Evolutionary conservation across 2,113 vertebrate genomes (phyloP), one percentile per base, ranked within the genome.

Genomic region (Urocynchramus pylzowi): DNA sequence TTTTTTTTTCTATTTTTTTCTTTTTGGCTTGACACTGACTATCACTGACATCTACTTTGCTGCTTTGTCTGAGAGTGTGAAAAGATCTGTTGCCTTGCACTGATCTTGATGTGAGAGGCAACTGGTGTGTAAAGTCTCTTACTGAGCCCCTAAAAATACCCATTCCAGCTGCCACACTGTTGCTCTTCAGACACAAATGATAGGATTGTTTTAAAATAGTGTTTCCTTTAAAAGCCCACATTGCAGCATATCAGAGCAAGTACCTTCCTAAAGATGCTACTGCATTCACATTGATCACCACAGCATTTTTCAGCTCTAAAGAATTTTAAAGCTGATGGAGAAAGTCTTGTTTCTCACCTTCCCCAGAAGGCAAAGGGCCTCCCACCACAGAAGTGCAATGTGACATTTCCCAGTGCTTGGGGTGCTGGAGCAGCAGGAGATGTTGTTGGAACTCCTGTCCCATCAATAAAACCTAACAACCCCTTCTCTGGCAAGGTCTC

Each of bases 401-500:
- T 11, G 78, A 26, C 2, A 23, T 37, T 87, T 59, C 50, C 65
- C 0, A 0, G 11, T 59, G 30, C 31, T 13, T 31, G 75, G 67
- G 75, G 17, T 45, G 78, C 82, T 73, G 71, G 59, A 60, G 47
- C 63, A 76, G 60, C 74, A 42, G 8, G 20, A 31, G 16, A 6
- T 28, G 37, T 6, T 68, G 41, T 16, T 67, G 64, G 35, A 47
- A 57, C 5, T 12, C 56, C 15, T 31, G 16, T 74, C 19, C 39
- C 71, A 27, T 35, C 45, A 6, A 4, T 54, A 33, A 78, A 74
- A 59, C 5, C 67, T 10, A 35, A 9, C 6, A 14, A 0, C 23
- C 4, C 23, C 42, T 78, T 54, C 6, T 2, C 52, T 54, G 71
- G 85, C 63, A 37, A 76, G 49, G 9, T 27, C n/a, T 84, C 52